Percentiles rank a stretch among this genome's conserved stretches.
Evolutionary conservation across 2,888 invertebrate species (phyloP).

Genomic region (Fabriciana adippe): DNA sequence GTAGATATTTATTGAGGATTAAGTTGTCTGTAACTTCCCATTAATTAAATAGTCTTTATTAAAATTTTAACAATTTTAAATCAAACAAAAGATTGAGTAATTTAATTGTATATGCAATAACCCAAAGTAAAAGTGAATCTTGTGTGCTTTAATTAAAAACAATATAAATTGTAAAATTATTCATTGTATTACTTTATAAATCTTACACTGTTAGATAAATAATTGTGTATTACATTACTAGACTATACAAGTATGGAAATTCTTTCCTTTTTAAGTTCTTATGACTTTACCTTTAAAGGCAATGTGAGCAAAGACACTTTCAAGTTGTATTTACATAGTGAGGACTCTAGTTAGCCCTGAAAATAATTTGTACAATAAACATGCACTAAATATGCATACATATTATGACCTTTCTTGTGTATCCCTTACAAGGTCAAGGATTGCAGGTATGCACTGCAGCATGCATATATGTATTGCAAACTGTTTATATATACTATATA

Average conservation of each 20-base stretch:
- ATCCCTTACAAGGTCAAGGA: constrained; percentile 53
- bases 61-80: too few relatives aligned
- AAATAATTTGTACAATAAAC: constrained; percentile 49
- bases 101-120: too few relatives aligned
- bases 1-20: too few relatives aligned
- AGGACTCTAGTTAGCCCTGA: constrained; percentile 66
- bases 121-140: too few relatives aligned
- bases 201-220: too few relatives aligned
- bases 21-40: too few relatives aligned
- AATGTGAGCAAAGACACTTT: constrained; percentile 1
- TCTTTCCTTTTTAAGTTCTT: constrained; percentile 7
- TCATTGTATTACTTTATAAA: too few relatives aligned
- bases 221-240: too few relatives aligned
- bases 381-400: constrained; percentile 47
- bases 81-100: too few relatives aligned
- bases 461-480: constrained; percentile 11
- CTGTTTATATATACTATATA: constrained; percentile 8
- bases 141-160: too few relatives aligned
- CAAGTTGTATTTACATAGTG: constrained; percentile 42
- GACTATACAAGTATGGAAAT: constrained; percentile 5
- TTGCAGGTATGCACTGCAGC: constrained; percentile 40
- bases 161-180: too few relatives aligned
- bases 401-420: constrained; percentile 49
- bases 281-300: constrained; percentile 13
- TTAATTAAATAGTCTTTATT: too few relatives aligned